Evolutionary conservation across 1,140 invertebrate genomes (phyloP).

Genomic region (Arctopsyche grandis): DNA sequence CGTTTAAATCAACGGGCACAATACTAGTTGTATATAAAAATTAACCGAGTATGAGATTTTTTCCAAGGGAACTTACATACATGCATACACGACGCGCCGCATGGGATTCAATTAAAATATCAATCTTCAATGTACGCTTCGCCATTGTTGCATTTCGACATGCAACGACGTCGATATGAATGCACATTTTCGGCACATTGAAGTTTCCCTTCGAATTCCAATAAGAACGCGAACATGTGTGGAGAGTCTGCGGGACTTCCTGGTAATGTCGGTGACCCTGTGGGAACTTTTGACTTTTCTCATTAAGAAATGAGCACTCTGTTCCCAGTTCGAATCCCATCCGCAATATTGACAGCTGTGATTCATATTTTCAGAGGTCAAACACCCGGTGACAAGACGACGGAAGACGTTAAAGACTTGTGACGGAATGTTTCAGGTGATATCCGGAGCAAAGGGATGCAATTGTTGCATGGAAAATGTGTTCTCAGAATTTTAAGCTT

Average conservation of each 20-base stretch:
- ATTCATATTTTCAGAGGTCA: not conserved
- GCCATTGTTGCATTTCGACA: not conserved
- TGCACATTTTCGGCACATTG: not conserved
- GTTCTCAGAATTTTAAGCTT: not conserved
- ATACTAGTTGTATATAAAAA: not conserved
- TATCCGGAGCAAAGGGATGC: not conserved
- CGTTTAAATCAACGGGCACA: too few relatives aligned
- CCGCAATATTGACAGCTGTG: conserved; percentile 19
- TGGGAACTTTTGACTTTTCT: conserved; percentile 30
- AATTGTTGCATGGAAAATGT: not conserved
- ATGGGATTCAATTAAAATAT: too few relatives aligned
- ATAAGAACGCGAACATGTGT: not conserved
- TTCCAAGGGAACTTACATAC: too few relatives aligned
- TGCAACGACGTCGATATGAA: not conserved
- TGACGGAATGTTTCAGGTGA: not conserved
- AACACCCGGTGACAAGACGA: not conserved
- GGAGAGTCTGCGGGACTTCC: conserved; percentile 26
- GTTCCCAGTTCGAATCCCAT: not conserved
- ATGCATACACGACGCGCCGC: too few relatives aligned
- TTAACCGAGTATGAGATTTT: too few relatives aligned
- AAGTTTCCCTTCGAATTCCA: conserved; percentile 12
- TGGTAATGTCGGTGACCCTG: conserved; percentile 36
- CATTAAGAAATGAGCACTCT: not conserved
- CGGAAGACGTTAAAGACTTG: not conserved
- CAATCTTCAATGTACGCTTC: not conserved